A percentile compares a stretch with the other conserved stretches of the same genome.
phyloP scores from a whole-genome alignment of 2,888 invertebrate genomes.

The Sphecodes monilicornis region DNA sequence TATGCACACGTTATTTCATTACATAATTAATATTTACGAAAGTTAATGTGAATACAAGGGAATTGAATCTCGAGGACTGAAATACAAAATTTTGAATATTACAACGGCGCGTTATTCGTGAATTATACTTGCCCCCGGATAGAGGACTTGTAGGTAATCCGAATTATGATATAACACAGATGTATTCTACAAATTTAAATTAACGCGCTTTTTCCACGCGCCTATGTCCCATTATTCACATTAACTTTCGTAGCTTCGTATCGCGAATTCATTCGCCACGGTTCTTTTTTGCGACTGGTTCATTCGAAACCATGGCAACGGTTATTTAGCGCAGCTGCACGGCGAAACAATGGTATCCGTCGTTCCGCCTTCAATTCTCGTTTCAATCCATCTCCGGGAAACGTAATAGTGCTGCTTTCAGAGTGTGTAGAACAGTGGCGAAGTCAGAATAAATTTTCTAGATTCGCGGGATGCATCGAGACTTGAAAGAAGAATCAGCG shows the following conservation, averaged over 20 bases:
- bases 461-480: neutral
- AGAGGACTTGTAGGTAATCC: neutral
- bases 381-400: neutral
- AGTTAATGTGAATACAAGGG: neutral
- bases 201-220: neutral
- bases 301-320: neutral
- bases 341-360: neutral
- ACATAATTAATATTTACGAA: neutral
- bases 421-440: neutral
- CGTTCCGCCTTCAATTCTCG: neutral
- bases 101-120: neutral
- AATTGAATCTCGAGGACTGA: neutral
- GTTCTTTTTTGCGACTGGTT: neutral
- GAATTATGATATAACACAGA: neutral
- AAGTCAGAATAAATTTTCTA: conserved; percentile 16
- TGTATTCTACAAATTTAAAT: neutral
- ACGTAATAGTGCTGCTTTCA: neutral
- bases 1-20: no score
- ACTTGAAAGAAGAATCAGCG: conserved; percentile 14
- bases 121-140: neutral
- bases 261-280: neutral
- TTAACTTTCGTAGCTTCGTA: neutral
- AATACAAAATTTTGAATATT: neutral
- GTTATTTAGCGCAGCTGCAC: neutral
- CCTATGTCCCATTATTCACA: neutral